Conservation (phyloP, 2,113 vertebrate species). For the cat (Felis catus) region DNA sequence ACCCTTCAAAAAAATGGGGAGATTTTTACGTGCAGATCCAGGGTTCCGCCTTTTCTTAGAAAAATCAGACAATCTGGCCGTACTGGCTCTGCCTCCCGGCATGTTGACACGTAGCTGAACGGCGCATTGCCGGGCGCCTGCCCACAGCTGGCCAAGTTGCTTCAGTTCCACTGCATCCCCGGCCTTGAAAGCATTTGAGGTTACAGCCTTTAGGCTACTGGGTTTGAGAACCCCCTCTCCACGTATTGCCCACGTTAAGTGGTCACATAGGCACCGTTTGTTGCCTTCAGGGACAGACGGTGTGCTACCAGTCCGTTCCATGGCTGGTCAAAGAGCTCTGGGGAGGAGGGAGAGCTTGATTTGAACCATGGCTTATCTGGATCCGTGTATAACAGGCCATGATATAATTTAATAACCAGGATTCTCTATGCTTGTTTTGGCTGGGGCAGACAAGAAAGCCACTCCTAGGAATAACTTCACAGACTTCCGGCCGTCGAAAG, state of each 20-base stretch:
- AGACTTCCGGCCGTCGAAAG: neutral
- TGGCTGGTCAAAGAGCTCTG: neutral
- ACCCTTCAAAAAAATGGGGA: neutral
- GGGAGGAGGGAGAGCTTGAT: neutral
- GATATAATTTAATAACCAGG: neutral
- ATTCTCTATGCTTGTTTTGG: slow-evolving; percentile 29
- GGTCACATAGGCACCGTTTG: neutral
- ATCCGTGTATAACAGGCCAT: neutral
- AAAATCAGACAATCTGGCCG: neutral
- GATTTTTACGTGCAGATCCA: neutral
- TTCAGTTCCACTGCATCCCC: neutral
- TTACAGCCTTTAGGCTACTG: neutral
- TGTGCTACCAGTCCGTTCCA: neutral
- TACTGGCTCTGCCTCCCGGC: neutral
- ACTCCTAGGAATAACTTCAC: slow-evolving; percentile 11
- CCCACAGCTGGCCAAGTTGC: neutral
- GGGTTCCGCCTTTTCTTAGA: neutral
- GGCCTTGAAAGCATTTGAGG: neutral
- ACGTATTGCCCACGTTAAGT: neutral
- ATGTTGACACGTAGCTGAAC: neutral
- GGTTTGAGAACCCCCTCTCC: neutral
- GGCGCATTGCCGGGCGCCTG: neutral
- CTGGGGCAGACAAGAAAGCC: slow-evolving; percentile 20
- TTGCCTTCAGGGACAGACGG: neutral
- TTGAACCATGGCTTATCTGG: neutral